phyloP scores from a whole-genome alignment of 2,797 vertebrate species.

The Lophius americanus region DNA sequence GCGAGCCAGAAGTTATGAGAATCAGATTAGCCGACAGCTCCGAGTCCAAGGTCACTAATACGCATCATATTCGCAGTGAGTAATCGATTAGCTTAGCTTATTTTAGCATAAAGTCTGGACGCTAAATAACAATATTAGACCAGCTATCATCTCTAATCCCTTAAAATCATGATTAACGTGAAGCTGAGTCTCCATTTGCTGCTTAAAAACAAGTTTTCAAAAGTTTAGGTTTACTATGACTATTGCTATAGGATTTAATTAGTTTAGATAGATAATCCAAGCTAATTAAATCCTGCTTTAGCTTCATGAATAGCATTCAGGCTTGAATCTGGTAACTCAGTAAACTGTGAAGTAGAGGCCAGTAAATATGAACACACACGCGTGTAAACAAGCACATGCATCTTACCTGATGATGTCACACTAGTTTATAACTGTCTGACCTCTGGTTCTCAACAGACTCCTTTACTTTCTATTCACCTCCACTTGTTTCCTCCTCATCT shows the following conservation, averaged over 20 bases:
- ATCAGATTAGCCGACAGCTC: too few species aligned
- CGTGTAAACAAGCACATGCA: slow-evolving; percentile 9
- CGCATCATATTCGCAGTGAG: too few species aligned
- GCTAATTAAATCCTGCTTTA: slow-evolving; percentile 1
- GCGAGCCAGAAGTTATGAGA: background rate
- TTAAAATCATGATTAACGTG: background rate
- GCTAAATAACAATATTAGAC: background rate
- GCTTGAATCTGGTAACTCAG: background rate
- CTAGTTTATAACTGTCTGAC: background rate
- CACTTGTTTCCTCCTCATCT: slow-evolving; percentile 1
- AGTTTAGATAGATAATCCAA: background rate
- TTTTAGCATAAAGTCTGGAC: background rate
- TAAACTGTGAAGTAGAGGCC: background rate
- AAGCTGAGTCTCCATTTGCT: too few species aligned
- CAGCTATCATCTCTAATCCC: background rate
- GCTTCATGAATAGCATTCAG: background rate
- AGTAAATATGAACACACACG: background rate
- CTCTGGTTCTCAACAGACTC: background rate
- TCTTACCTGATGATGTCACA: slow-evolving; percentile 48
- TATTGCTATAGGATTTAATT: background rate
- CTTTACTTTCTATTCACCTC: slow-evolving; percentile 30
- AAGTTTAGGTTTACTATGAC: too few species aligned
- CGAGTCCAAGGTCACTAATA: too few species aligned
- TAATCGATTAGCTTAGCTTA: slow-evolving; percentile 12
- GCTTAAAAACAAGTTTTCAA: too few species aligned